Base-by-base conservation (phyloP, 92 coral and sea anemone genomes). In the Parazoanthus swiftii region DNA sequence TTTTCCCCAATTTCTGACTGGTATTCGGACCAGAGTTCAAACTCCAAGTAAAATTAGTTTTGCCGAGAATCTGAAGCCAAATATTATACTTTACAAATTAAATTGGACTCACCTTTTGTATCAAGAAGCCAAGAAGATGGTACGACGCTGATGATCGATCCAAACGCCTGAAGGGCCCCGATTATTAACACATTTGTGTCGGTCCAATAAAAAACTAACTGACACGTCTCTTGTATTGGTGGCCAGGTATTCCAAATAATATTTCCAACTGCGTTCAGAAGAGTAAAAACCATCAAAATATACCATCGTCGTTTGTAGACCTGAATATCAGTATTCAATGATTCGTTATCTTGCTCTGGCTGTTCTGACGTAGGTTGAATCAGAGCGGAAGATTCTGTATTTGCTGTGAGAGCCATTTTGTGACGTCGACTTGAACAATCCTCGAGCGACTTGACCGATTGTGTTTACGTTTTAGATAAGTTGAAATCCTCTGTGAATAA, bases 191-290 rank as follows among this genome's bases (percentile, higher is more conserved):
- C 95, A 71, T 95, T 93, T 29, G 88, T 92, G 76, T 92, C 90
- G 11, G 91, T 92, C 99, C 99, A 97, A 29, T 95, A 90, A 38
- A 95, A 88, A 0, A 97, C 99, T 72, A 95, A 91, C 88, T 95
- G 96, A 67, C 98, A 95, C 0, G 99, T 95, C 59, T 93, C 98
- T 85, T 97, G 99, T 42, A 97, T 94, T 0, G 99, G 98, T 2
- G 98, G 98, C 99, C 99, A 97, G 7, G 99, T 97, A 76, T 97
- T 97, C 96, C 96, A 97, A 59, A 97, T 90, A 46, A 97, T 88
- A 77, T 94, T 94, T 67, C 93, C 95, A 26, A 94, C 90, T 20
- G 95, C 94, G 79, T 94, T 94, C 2, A 95, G 85, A 4, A 94
- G 89, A 18, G 96, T 93, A 67, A 95, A 97, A 20, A 97, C 71